Evolutionary conservation across 2,888 invertebrate genomes (phyloP), one percentile per base, ranked within the genome.

Genomic region (Pharmacophagus antenor): DNA sequence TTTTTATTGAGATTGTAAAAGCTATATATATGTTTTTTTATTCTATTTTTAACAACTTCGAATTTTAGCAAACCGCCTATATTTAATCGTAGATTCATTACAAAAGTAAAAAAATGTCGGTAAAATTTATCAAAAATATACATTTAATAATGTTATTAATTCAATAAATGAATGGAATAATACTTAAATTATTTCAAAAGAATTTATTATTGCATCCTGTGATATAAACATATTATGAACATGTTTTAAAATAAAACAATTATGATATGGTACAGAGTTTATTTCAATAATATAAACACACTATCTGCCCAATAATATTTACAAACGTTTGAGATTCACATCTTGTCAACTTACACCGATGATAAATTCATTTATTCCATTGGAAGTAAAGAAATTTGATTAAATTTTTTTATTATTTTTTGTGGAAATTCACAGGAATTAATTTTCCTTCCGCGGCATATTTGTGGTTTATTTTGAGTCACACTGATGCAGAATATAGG

Each of bases 261-360:
- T 61, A 21, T 55, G 66, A 64, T 84, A 84, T 85, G 81, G 81
- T 88, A 88, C 83, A 88, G 81, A 84, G 79, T 88, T 89, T 86
- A 88, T 88, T 87, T 82, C 79, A 76, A 80, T 83, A 77, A 77
- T 83, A 85, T 84, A 84, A 88, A 85, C 79, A 88, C 86, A 73
- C 69, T 69, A 68, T 75, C 74, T 76, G 74, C 76, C 79, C 81
- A 84, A 82, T 82, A 82, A 80, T 87, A 88, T 89, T 82, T 88
- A 88, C 88, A 88, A 74, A 72, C 65, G 69, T 70, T 67, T 70
- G 66, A 71, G 74, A 64, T 75, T 72, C 71, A 68, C 67, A 74
- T 65, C 62, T 58, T 63, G 58, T 64, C 52, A 56, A 65, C 52
- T 67, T 59, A 63, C 55, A 25, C n/a, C 56, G 61, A 55, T 49